Evolutionary conservation across 2,113 vertebrate species (phyloP), one percentile per base, ranked within the genome.

Genomic region (Hystrix cristata): DNA sequence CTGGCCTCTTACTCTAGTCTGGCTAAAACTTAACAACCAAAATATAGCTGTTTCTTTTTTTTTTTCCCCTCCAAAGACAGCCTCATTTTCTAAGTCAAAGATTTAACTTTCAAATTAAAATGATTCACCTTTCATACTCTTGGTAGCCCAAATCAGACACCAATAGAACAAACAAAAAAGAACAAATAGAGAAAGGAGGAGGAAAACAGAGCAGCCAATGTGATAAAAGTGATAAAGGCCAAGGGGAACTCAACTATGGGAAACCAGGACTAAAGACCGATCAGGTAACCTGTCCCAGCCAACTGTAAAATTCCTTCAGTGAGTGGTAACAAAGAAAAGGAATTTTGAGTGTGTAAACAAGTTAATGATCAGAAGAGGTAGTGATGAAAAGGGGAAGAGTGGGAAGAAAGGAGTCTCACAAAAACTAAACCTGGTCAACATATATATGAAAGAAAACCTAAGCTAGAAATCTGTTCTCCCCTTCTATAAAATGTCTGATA

Each of bases 1-100:
- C 46, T 80, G 82, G 14, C 43, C 87, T 98, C 48, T 95, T 78
- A 23, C 72, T 34, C 59, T 57, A 34, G 0, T 95, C 96, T 96
- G 82, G 64, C 53, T 95, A n/a, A 62, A 94, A 29, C 38, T 94
- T 95, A 95, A 25, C 11, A 95, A 87, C 38, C 21, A 89, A 2
- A 86, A 1, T 62, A 71, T 83, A 95, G 15, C 21, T 57, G 82
- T 23, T 6, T 8, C 38, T 64, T 25, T 48, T 92, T 31, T 18
- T 59, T 72, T 59, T 14, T 79, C 51, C 92, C 57, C n/a, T 87
- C 62, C 7, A 84, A 91, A 4, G 55, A 93, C 4, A 91, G 19
- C 0, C 2, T 13, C 15, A 83, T 90, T 80, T 67, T 90, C 9
- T 78, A 96, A 81, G 43, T 82, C 48, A 92, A 90, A 83, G 2